phyloP scores from a whole-genome alignment of 2,797 vertebrate species.

The Chaunax sp. region DNA sequence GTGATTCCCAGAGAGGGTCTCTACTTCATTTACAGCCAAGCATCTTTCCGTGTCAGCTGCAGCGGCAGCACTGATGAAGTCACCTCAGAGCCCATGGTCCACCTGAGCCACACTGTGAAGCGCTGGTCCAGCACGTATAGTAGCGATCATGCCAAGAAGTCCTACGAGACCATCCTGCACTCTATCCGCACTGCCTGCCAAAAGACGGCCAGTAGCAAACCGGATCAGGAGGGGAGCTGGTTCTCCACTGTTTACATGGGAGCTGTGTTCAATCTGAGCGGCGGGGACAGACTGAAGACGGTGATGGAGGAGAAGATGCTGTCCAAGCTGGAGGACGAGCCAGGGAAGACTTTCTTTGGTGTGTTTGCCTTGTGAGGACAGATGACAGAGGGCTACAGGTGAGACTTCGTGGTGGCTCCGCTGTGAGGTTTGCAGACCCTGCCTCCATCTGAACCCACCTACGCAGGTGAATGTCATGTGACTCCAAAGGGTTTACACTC shows the following conservation, averaged over 20 bases:
- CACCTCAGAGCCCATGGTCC: background rate
- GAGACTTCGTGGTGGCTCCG: background rate
- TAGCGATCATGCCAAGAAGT: fast-evolving
- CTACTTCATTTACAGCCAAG: constrained; percentile 85
- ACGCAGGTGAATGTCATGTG: background rate
- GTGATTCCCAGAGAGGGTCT: constrained; percentile 69
- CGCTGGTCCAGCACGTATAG: constrained; percentile 55
- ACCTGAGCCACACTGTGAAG: constrained; percentile 72
- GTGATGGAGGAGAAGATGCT: constrained; percentile 46
- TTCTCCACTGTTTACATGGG: constrained; percentile 77
- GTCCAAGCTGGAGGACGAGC: constrained; percentile 17
- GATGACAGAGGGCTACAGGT: background rate
- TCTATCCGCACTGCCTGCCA: constrained; percentile 72
- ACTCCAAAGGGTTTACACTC: no score
- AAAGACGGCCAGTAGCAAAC: fast-evolving
- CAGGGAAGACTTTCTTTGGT: constrained; percentile 81
- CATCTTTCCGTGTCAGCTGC: constrained; percentile 76
- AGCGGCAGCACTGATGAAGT: fast-evolving
- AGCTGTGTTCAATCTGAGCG: constrained; percentile 73
- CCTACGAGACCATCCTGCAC: constrained; percentile 68
- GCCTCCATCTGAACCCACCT: background rate
- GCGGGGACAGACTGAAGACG: constrained; percentile 68
- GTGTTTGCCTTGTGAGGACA: constrained; percentile 77
- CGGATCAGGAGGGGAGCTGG: constrained; percentile 15
- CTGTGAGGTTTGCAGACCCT: background rate